Conservation (phyloP, 2,113 vertebrate genomes). For the Falcunculus frontatus region DNA sequence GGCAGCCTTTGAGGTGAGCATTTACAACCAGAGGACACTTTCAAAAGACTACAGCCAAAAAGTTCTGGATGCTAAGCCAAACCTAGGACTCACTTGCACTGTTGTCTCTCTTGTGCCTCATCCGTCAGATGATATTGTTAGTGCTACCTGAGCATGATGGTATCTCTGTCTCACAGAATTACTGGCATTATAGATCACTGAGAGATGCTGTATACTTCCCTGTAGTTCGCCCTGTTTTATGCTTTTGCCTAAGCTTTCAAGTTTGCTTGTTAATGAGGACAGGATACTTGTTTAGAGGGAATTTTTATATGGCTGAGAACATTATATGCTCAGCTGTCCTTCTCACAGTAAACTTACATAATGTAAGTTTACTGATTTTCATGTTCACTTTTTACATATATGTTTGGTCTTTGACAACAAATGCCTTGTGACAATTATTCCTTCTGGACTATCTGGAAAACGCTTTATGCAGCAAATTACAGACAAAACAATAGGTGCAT, state of each 20-base stretch:
- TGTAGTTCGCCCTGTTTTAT: background rate
- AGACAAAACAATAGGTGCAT: background rate
- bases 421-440: background rate
- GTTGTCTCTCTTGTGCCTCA: background rate
- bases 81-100: background rate
- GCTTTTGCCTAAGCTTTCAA: background rate
- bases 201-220: background rate
- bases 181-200: background rate
- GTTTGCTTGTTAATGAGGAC: background rate
- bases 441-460: background rate
- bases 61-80: background rate
- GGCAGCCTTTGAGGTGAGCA: background rate
- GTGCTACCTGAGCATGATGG: background rate
- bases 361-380: background rate
- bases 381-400: background rate
- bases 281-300: background rate
- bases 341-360: background rate
- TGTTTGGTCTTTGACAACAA: background rate
- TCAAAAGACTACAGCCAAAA: background rate
- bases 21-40: background rate
- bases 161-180: background rate
- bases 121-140: background rate
- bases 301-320: background rate
- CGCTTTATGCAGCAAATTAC: background rate
- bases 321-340: background rate